phyloP scores from a whole-genome alignment of 2,113 vertebrate genomes.

The Notothenia rossii region DNA sequence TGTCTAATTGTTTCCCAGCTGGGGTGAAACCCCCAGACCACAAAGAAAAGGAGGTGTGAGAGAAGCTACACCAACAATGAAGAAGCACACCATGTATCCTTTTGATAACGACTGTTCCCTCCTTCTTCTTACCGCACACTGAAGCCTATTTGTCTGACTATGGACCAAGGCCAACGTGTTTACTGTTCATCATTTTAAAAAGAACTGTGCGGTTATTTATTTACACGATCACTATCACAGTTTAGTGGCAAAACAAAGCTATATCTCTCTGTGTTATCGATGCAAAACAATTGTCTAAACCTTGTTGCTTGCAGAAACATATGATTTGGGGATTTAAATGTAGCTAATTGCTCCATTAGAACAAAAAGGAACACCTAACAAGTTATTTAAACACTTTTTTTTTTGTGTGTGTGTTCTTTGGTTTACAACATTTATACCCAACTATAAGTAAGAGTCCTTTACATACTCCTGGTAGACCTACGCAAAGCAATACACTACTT shows the following conservation, averaged over 20 bases:
- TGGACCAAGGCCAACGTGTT: neutral
- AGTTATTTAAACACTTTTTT: neutral
- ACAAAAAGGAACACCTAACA: neutral
- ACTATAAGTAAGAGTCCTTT: conserved; percentile 2
- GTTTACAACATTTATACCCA: neutral
- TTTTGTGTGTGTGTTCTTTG: no score
- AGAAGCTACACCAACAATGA: conserved; percentile 1
- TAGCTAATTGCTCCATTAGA: conserved; percentile 8
- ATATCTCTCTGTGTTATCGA: neutral
- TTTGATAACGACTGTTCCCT: neutral
- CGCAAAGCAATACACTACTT: conserved; percentile 11
- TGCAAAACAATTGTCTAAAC: neutral
- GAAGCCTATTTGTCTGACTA: conserved; percentile 3
- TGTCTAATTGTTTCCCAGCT: conserved; percentile 79
- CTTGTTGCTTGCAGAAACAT: conserved; percentile 4
- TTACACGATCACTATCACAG: neutral
- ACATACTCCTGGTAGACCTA: neutral
- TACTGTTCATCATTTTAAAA: neutral
- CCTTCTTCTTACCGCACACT: neutral
- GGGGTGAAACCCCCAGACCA: conserved; percentile 61
- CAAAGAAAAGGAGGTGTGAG: conserved; percentile 42
- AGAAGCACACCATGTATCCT: conserved; percentile 12
- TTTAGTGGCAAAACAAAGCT: neutral
- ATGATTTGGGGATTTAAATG: neutral
- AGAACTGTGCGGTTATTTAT: neutral